phyloP scores from a whole-genome alignment of 2,888 invertebrate genomes.

The Campoletis raptor region DNA sequence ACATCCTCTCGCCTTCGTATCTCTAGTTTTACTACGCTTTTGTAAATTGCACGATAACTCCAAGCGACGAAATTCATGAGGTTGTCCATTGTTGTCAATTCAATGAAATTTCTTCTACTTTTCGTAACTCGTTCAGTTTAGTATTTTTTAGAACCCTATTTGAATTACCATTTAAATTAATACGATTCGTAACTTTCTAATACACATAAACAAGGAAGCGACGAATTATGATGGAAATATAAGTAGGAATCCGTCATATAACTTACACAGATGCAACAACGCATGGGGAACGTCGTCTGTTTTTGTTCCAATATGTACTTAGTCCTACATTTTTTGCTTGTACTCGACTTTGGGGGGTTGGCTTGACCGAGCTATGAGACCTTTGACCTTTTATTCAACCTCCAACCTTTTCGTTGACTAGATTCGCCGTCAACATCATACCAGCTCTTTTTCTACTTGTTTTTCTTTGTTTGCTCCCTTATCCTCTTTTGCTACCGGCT shows the following conservation, averaged over 20 bases:
- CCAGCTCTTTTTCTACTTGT: slow-evolving; percentile 14
- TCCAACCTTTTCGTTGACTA: slow-evolving; percentile 57
- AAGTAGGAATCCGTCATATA: not conserved
- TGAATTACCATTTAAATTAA: not conserved
- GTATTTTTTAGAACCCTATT: not conserved
- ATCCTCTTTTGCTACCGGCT: slow-evolving; percentile 6
- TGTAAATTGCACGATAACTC: slow-evolving; percentile 9
- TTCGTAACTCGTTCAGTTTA: not conserved
- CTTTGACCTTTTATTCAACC: slow-evolving; percentile 62
- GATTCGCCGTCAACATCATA: slow-evolving; percentile 31
- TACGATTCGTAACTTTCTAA: not conserved
- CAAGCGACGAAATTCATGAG: not conserved
- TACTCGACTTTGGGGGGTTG: not conserved
- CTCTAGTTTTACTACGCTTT: slow-evolving; percentile 3
- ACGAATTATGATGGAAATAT: not conserved
- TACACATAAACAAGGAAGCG: not conserved
- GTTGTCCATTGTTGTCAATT: not conserved
- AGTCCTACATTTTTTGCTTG: not conserved
- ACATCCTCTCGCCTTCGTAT: slow-evolving; percentile 19
- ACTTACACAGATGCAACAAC: not conserved
- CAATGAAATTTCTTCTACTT: not conserved
- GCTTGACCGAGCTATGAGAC: slow-evolving; percentile 50
- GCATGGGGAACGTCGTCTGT: not conserved
- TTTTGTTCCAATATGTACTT: not conserved
- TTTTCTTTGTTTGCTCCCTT: not conserved